These are phyloP conservation scores for Cyrtonyx montezumae DNA, from an alignment of 2,113 vertebrate species.

Conservation along the genomic window DNA sequence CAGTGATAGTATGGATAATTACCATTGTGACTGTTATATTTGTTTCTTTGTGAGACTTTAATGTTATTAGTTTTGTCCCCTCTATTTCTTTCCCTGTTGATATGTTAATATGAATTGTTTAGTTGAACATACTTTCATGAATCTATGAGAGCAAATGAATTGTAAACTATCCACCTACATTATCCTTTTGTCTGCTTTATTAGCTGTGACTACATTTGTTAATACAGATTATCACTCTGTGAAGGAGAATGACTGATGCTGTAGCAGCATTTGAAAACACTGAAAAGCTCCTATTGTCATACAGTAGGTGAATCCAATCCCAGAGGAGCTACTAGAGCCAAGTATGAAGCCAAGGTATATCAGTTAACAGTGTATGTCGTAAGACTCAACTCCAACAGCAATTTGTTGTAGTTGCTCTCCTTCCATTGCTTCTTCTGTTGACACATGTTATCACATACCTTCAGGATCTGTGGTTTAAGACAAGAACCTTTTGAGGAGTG, in stretches of 20 bases:
- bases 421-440: not conserved
- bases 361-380: not conserved
- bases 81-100: not conserved
- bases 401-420: not conserved
- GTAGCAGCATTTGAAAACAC: not conserved
- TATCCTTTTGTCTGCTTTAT: not conserved
- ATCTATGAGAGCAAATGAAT: conserved; percentile 20
- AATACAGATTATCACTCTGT: not conserved
- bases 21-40: conserved; percentile 30
- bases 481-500: not conserved
- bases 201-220: not conserved
- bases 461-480: not conserved
- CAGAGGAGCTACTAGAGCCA: not conserved
- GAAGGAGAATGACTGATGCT: not conserved
- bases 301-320: not conserved
- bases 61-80: not conserved
- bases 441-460: no score
- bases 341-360: not conserved
- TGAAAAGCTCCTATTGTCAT: not conserved
- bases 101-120: conserved; percentile 48
- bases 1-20: conserved; percentile 39
- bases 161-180: not conserved
- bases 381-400: not conserved
- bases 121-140: not conserved
- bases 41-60: conserved; percentile 18